phyloP scores from a whole-genome alignment of 1,140 invertebrate species.

The Bicyclus anynana region DNA sequence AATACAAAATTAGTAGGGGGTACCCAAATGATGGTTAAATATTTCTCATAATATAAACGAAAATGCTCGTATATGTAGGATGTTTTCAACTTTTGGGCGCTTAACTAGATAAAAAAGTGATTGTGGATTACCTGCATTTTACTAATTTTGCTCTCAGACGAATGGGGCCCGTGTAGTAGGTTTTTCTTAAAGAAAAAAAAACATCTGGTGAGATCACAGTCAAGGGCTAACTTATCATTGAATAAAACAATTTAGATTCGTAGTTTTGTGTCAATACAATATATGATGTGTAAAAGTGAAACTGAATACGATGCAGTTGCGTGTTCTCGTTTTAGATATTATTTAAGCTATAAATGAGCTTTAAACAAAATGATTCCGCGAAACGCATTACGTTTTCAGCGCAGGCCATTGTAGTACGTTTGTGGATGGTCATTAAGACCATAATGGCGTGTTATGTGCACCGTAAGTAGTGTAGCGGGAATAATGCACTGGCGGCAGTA shows the following conservation, averaged over 20 bases:
- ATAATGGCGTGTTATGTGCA: constrained; percentile 38
- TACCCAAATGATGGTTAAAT: too few relatives aligned
- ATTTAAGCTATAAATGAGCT: constrained; percentile 47
- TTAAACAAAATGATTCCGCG: constrained; percentile 60
- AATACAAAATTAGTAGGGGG: too few relatives aligned
- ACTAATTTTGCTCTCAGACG: too few relatives aligned
- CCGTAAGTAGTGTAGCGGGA: constrained; percentile 37
- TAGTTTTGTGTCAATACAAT: neutral
- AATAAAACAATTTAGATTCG: neutral
- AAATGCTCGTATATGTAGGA: too few relatives aligned
- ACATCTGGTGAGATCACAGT: too few relatives aligned
- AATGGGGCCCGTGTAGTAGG: too few relatives aligned
- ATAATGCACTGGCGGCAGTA: constrained; percentile 63
- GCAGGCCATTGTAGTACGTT: constrained; percentile 37
- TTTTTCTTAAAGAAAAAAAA: too few relatives aligned
- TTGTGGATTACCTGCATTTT: too few relatives aligned
- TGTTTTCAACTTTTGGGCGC: too few relatives aligned
- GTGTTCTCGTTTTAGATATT: constrained; percentile 49
- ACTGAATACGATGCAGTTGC: constrained; percentile 33
- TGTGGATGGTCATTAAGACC: constrained; percentile 33
- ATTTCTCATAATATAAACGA: too few relatives aligned
- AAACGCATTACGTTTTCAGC: constrained; percentile 37
- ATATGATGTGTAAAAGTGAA: constrained; percentile 30
- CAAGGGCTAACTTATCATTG: too few relatives aligned
- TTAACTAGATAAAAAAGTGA: too few relatives aligned